phyloP scores from a whole-genome alignment of 2,888 invertebrate species.

The Schizotus pectinicornis region DNA sequence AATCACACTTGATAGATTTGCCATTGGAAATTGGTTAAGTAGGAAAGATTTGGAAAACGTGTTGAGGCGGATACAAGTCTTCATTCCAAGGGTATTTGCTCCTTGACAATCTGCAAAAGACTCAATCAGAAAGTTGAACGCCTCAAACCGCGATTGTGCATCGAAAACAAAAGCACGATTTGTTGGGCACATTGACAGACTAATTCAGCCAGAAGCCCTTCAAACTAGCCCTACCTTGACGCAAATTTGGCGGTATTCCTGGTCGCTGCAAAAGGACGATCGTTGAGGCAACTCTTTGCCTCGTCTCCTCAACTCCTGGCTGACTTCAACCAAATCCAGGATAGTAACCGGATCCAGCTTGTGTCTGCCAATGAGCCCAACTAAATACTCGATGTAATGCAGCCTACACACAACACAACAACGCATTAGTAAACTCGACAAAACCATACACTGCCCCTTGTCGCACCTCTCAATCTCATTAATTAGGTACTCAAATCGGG shows the following conservation, averaged over 20 bases:
- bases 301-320: constrained; percentile 84
- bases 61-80: constrained; percentile 6
- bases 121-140: not conserved
- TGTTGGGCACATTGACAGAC: constrained; percentile 52
- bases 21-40: constrained; percentile 27
- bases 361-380: constrained; percentile 81
- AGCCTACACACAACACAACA: constrained; percentile 66
- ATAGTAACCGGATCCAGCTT: constrained; percentile 88
- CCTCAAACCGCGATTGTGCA: not conserved
- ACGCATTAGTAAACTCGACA: constrained; percentile 2
- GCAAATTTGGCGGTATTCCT: constrained; percentile 83
- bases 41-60: not conserved
- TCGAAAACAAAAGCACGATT: not conserved
- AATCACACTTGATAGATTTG: constrained; percentile 33
- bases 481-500: no score
- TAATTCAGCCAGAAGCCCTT: constrained; percentile 31
- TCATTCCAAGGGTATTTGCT: constrained; percentile 76
- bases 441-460: not conserved
- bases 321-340: constrained; percentile 85
- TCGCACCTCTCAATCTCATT: no score
- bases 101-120: constrained; percentile 71
- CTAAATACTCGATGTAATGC: constrained; percentile 96
- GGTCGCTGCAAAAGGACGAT: constrained; percentile 81
- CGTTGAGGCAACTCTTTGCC: constrained; percentile 84
- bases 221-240: constrained; percentile 71